phyloP scores from a whole-genome alignment of 2,888 invertebrate genomes.

The Plusia festucae region DNA sequence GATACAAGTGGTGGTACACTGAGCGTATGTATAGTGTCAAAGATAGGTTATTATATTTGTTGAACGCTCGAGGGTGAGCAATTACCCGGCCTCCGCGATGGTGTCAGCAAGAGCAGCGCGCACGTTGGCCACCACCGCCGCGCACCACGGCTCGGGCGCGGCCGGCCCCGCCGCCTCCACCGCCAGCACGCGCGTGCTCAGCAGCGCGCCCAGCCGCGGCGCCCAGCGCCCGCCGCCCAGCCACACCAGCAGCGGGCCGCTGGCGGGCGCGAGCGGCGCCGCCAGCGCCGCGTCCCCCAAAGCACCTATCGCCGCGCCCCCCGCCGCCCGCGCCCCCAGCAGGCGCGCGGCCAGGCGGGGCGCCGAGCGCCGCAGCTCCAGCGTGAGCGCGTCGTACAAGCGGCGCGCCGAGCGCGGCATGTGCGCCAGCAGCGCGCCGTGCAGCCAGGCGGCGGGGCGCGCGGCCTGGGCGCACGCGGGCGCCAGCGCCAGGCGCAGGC shows the following conservation, averaged over 20 bases:
- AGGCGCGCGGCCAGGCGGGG: constrained; percentile 68
- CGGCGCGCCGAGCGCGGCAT: constrained; percentile 49
- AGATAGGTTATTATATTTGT: too few relatives aligned
- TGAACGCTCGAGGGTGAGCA: background rate
- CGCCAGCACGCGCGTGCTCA: constrained; percentile 64
- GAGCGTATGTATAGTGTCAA: too few relatives aligned
- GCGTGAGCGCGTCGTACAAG: constrained; percentile 63
- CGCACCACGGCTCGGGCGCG: constrained; percentile 71
- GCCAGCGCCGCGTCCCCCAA: constrained; percentile 32
- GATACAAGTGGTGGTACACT: too few relatives aligned
- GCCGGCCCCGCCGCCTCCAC: constrained; percentile 48
- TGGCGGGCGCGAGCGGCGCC: constrained; percentile 26
- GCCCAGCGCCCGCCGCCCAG: constrained; percentile 64
- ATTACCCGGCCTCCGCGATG: constrained; percentile 72
- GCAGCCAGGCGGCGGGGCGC: constrained; percentile 40
- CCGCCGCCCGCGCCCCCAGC: constrained; percentile 46
- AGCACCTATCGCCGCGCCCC: too few relatives aligned
- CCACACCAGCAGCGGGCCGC: constrained; percentile 65
- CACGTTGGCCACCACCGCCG: constrained; percentile 51
- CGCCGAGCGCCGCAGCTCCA: constrained; percentile 66
- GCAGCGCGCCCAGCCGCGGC: constrained; percentile 67
- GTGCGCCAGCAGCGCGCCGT: constrained; percentile 62
- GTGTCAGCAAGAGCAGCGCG: constrained; percentile 71
- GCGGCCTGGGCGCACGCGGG: constrained; percentile 55
- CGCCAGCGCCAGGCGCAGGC: constrained; percentile 67